Evolutionary conservation across 2,888 invertebrate species (phyloP).

Genomic region (Luffia ferchaultella): DNA sequence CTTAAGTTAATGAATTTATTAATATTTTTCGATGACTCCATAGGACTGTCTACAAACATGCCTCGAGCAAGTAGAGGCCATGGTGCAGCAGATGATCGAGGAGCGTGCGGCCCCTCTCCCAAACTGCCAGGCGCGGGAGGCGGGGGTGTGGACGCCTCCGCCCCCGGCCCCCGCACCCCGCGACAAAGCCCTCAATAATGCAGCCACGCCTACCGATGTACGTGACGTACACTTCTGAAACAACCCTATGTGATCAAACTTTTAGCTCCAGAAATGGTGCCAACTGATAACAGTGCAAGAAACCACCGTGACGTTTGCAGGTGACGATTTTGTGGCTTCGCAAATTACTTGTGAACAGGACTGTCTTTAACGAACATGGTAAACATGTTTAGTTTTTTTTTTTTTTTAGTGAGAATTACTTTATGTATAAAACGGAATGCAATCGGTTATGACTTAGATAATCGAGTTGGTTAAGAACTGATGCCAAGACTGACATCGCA

Average conservation of each 20-base stretch:
- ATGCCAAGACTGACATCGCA: slow-evolving; percentile 52
- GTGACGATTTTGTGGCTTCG: not conserved
- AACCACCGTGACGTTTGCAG: slow-evolving; percentile 17
- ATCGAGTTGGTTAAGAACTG: slow-evolving; percentile 34
- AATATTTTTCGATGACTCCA: slow-evolving; percentile 23
- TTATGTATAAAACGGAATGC: not conserved
- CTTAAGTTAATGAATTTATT: not conserved
- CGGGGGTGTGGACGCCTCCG: slow-evolving; percentile 50
- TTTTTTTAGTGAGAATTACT: not conserved
- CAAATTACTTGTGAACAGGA: not conserved
- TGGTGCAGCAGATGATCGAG: slow-evolving; percentile 70
- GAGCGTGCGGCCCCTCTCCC: slow-evolving; percentile 42
- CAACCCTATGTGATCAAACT: not conserved
- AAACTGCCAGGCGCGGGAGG: slow-evolving; percentile 53
- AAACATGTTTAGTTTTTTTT: not conserved
- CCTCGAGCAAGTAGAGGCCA: slow-evolving; percentile 80
- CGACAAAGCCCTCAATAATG: slow-evolving; percentile 73
- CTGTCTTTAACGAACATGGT: slow-evolving; percentile 26
- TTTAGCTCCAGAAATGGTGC: not conserved
- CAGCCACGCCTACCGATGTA: slow-evolving; percentile 86
- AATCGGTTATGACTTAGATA: not conserved
- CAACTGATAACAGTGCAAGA: not conserved
- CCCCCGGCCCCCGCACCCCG: slow-evolving; percentile 43
- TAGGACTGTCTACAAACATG: slow-evolving; percentile 85
- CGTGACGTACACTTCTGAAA: slow-evolving; percentile 81